Evolutionary conservation across 2,888 invertebrate genomes (phyloP), one percentile per base, ranked within the genome.

Genomic region (Mythimna vitellina): DNA sequence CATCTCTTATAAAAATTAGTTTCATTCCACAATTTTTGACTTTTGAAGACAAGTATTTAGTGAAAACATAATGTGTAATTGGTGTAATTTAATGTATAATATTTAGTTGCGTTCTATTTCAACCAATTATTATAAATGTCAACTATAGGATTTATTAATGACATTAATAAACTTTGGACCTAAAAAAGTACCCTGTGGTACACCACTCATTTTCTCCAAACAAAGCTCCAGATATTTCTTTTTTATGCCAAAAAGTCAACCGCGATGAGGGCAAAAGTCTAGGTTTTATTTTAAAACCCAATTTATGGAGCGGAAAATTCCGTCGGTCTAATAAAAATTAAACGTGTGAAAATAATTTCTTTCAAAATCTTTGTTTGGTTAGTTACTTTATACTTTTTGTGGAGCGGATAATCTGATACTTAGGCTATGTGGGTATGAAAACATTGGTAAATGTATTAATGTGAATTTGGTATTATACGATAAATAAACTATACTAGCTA

Each of bases 261-360:
- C 51, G 25, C 64, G 32, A 42, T 66, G 60, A 67, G 12, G 66
- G 66, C 25, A 53, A 60, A 38, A 66, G 38, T 72, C 49, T 62
- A 64, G 66, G 57, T 72, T 66, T 69, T 61, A 80, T 77, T 76
- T 65, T 46, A 20, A 76, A 76, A 57, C 35, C 60, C 54, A 62
- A 72, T 73, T 80, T 72, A 80, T 65, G 68, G 54, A 67, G 69
- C 51, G 29, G 35, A 66, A 80, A 80, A 72, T 80, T 76, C 46
- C 10, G 53, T 62, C 7, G 3, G 42, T 58, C 14, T 67, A 76
- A 72, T 76, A 80, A 77, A 81, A 73, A 68, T 64, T 68, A 65
- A 78, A 78, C 38, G 46, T 61, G 60, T 54, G n/a, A 69, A 79
- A 38, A 79, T 63, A 65, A 69, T 73, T 78, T 62, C 51, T 32